Base-by-base conservation (phyloP, 2,888 invertebrate species). In the Tetragnatha montana region DNA sequence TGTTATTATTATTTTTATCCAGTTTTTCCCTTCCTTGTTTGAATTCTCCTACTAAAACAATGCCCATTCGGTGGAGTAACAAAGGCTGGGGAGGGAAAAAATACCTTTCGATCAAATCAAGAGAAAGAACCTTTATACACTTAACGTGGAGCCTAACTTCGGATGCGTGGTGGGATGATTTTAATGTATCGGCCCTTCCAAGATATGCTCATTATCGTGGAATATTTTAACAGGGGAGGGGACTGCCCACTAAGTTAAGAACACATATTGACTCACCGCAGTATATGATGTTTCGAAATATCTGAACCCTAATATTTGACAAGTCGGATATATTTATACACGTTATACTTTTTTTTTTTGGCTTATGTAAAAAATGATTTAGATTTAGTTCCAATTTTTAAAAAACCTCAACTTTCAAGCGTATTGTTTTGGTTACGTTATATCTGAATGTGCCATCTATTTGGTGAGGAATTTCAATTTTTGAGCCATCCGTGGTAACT, bases 181-280 rank as follows among this genome's bases (percentile, higher is more conserved):
- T 89, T 89, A 89, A 89, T 89, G 85, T 74, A 89, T 81, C 89
- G 76, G 81, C 71, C 78, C 85, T 60, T 81, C 81, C 84, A 75
- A 79, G 76, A 49, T 70, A 81, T 69, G 69, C 89, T 89, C 81
- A 89, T 89, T 89, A 89, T 76, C 81, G 85, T 19, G 12, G 81
- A 10, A 76, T 69, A 47, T 68, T 8, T 22, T 10, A n/a, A 19
- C 1, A 51, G 17, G 3, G 17, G 3, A 19, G 50, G 81, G 81
- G 81, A 51, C 7, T 73, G 17, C 0, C 35, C 35, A 73, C 73
- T 60, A 82, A 82, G 60, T 82, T 50, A 8, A 70, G 12, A 80
- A 69, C 69, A n/a, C 7, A 60, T 10, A 35, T 35, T 35, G 35
- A 35, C 4, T 35, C 35, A 35, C 35, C 4, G 35, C 35, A 35